Conservation (phyloP, 2,797 vertebrate genomes). For the Gallinago solitaria region DNA sequence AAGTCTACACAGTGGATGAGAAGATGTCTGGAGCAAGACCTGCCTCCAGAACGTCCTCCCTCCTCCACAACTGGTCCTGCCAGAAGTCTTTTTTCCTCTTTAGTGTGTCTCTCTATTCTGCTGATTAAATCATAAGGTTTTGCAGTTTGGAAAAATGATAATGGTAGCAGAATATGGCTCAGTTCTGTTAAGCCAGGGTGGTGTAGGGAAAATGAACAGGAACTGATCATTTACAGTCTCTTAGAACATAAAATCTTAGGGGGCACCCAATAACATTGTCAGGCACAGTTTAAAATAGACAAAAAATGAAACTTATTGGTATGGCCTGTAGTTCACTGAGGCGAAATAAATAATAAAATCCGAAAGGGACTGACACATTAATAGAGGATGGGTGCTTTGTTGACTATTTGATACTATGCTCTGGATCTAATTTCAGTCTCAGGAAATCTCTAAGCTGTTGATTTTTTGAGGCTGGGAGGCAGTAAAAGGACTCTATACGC, state of each 20-base stretch:
- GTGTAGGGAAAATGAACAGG: neutral
- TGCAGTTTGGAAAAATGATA: neutral
- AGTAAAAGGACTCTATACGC: conserved; percentile 20
- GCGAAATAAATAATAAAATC: neutral
- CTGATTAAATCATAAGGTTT: neutral
- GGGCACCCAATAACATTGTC: neutral
- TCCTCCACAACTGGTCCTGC: neutral
- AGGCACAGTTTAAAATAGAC: neutral
- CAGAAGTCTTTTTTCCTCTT: neutral
- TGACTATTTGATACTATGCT: neutral
- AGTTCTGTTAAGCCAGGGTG: neutral
- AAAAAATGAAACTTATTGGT: neutral
- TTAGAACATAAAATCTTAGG: neutral
- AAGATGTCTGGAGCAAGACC: neutral
- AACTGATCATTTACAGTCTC: neutral
- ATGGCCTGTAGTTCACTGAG: neutral
- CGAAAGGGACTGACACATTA: neutral
- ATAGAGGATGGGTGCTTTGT: neutral
- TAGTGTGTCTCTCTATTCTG: neutral
- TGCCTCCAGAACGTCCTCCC: neutral
- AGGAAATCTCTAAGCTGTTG: conserved; percentile 15
- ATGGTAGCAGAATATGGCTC: neutral
- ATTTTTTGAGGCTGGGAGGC: conserved; percentile 15
- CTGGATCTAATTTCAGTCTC: conserved; percentile 51
- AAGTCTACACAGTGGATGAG: neutral